Evolutionary conservation across 2,113 vertebrate species (phyloP).

Genomic region (Mastomys natalensis): DNA sequence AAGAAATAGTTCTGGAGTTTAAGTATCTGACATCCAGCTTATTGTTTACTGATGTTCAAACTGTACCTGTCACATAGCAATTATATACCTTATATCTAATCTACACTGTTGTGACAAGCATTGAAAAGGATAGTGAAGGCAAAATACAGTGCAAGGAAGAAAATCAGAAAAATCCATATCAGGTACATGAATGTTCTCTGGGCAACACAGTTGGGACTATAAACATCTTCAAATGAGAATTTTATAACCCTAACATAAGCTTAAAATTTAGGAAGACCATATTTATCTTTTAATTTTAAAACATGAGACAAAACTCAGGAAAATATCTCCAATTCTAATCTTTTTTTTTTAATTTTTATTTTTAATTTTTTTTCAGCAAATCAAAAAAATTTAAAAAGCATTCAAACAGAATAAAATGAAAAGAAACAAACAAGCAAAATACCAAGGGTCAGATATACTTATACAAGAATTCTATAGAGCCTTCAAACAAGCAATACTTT

Average conservation of each 20-base stretch:
- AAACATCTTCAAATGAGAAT: not conserved
- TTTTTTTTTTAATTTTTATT: no score
- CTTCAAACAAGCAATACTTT: no score
- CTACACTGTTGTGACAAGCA: not conserved
- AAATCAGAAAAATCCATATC: not conserved
- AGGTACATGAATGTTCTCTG: not conserved
- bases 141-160: not conserved
- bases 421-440: no score
- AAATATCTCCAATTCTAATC: not conserved
- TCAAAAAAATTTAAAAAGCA: no score
- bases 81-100: not conserved
- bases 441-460: no score
- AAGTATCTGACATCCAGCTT: not conserved
- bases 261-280: not conserved
- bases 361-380: no score
- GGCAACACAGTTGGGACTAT: not conserved
- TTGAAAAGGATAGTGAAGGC: not conserved
- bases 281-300: slow-evolving; percentile 9
- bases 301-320: not conserved
- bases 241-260: not conserved
- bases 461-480: no score
- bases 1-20: not conserved
- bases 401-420: no score
- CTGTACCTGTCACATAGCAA: slow-evolving; percentile 7
- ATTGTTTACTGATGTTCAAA: not conserved